These are phyloP conservation scores for Sebastiscus tertius DNA, from an alignment of 2,797 vertebrate species.

Conservation along the genomic window DNA sequence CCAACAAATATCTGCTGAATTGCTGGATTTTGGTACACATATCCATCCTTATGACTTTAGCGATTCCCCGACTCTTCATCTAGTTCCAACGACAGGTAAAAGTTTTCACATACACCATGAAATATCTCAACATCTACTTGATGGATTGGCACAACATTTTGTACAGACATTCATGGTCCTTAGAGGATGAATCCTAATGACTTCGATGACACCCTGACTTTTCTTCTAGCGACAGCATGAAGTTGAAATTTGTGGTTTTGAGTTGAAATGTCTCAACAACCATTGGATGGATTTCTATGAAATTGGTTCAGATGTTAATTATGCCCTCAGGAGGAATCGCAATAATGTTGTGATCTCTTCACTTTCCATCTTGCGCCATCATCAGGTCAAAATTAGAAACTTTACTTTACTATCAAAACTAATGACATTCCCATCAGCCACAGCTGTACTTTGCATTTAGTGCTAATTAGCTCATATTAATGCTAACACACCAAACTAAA, in stretches of 20 bases:
- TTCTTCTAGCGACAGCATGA: neutral
- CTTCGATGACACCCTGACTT: neutral
- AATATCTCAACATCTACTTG: too few species aligned
- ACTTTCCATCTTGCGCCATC: too few species aligned
- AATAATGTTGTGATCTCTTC: neutral
- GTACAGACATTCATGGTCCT: too few species aligned
- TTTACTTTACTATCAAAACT: too few species aligned
- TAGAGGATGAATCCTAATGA: neutral
- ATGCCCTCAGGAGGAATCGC: neutral
- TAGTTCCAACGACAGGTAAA: too few species aligned
- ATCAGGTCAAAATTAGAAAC: too few species aligned
- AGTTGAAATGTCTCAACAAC: neutral
- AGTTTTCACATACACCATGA: too few species aligned
- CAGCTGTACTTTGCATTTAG: too few species aligned
- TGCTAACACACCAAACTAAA: neutral
- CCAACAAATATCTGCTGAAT: neutral
- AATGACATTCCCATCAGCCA: neutral
- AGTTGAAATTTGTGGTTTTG: neutral
- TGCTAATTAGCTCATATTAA: too few species aligned
- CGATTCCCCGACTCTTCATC: too few species aligned
- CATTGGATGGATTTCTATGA: neutral
- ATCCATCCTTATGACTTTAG: neutral
- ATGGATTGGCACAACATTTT: too few species aligned
- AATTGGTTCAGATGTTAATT: neutral
- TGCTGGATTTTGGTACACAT: neutral